Conservation (phyloP, 2,113 vertebrate species). For the Hyperoodon ampullatus region DNA sequence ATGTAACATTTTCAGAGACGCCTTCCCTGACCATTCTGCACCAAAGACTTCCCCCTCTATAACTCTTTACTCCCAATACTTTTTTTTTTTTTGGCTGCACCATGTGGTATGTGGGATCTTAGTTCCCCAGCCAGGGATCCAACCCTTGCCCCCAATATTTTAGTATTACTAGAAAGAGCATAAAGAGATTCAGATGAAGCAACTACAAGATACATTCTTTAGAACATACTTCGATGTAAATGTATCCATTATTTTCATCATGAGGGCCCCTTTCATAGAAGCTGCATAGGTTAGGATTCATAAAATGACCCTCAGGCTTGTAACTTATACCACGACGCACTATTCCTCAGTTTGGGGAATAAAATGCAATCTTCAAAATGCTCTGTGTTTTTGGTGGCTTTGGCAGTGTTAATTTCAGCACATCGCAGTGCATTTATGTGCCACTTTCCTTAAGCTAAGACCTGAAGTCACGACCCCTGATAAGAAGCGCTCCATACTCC, state of each 20-base stretch:
- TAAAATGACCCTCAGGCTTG: neutral
- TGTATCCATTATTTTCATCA: fast-evolving
- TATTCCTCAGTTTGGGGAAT: neutral
- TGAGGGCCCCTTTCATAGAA: fast-evolving
- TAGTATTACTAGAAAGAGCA: neutral
- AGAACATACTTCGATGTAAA: fast-evolving
- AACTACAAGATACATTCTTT: neutral
- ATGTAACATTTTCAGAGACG: neutral
- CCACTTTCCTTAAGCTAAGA: neutral
- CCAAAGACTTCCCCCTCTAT: neutral
- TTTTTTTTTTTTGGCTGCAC: neutral
- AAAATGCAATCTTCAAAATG: neutral
- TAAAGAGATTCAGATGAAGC: neutral
- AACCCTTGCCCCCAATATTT: neutral
- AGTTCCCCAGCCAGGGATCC: neutral
- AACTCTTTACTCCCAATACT: fast-evolving
- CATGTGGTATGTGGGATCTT: neutral
- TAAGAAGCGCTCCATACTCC: neutral
- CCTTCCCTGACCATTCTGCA: fast-evolving
- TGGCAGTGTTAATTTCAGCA: neutral
- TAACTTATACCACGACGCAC: neutral
- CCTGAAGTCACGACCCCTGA: neutral
- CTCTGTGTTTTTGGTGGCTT: neutral
- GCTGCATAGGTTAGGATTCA: neutral
- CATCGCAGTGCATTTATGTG: neutral